Evolutionary conservation across 2,797 vertebrate genomes (phyloP).

Genomic region (Takifugu rubripes): DNA sequence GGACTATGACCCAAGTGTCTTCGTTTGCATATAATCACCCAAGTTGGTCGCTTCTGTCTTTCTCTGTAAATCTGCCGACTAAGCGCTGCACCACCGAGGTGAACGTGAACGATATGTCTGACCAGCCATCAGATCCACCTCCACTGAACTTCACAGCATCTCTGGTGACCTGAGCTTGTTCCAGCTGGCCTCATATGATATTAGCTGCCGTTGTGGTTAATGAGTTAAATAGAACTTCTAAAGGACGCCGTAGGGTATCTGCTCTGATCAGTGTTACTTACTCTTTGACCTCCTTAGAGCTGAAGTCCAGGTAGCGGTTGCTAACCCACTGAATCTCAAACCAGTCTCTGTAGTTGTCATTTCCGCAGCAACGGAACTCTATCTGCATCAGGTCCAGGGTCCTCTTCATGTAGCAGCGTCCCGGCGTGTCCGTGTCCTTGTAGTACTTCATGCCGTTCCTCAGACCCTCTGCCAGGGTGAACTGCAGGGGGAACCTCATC

Average conservation of each 20-base stretch:
- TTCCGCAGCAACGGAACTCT: conserved; percentile 97
- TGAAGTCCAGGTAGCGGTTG: conserved; percentile 97
- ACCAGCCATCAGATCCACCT: conserved; percentile 58
- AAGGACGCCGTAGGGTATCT: conserved; percentile 1
- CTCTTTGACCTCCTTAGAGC: conserved; percentile 97
- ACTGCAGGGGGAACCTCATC: conserved; percentile 88
- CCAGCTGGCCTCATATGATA: too few relatives aligned
- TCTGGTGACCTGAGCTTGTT: too few relatives aligned
- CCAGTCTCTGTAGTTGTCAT: conserved; percentile 94
- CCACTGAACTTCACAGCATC: conserved; percentile 25
- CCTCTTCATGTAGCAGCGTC: conserved; percentile 98
- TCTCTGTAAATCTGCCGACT: conserved; percentile 44
- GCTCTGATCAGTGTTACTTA: conserved; percentile 62
- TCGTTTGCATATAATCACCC: conserved; percentile 34
- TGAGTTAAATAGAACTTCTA: conserved; percentile 3
- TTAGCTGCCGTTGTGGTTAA: too few relatives aligned
- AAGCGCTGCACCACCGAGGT: conserved; percentile 18
- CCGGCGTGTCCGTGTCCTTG: conserved; percentile 94
- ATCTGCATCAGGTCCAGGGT: conserved; percentile 97
- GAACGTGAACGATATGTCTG: conserved; percentile 48
- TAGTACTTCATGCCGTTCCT: conserved; percentile 93
- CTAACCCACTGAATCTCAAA: conserved; percentile 99
- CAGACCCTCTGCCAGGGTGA: conserved; percentile 86
- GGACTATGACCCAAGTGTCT: neutral
- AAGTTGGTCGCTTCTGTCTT: conserved; percentile 1